Percentiles rank a stretch among this genome's conserved stretches.
Conservation (phyloP, 1,140 invertebrate species). For the Pseudomyrmex concolor region DNA sequence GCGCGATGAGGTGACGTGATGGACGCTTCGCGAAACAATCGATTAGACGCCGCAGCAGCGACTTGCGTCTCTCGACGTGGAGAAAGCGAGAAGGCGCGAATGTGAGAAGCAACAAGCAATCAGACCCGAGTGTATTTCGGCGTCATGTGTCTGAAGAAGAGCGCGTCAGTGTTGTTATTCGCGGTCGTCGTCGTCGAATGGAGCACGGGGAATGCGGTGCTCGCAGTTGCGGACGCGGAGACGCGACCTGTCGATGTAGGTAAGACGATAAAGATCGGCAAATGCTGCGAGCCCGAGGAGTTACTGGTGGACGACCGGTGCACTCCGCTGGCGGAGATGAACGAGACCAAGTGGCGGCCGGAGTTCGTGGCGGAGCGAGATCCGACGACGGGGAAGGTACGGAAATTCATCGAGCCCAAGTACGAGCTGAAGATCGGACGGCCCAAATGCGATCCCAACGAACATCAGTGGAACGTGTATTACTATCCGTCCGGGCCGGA, state of each 20-base stretch:
- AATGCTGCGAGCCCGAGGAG: constrained; percentile 91
- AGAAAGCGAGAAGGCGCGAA: background rate
- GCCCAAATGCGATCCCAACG: constrained; percentile 89
- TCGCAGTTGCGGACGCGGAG: constrained; percentile 61
- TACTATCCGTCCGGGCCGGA: constrained; percentile 87
- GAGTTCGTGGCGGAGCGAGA: constrained; percentile 75
- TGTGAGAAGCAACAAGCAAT: background rate
- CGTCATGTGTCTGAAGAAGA: constrained; percentile 70
- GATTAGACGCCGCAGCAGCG: background rate
- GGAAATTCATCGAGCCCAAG: constrained; percentile 44
- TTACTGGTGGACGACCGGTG: constrained; percentile 89
- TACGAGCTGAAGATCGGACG: constrained; percentile 86
- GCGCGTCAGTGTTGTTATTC: constrained; percentile 46
- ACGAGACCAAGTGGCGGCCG: constrained; percentile 83
- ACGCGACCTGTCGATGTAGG: constrained; percentile 79
- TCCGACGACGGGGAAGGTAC: background rate
- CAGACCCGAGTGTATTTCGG: constrained; percentile 13
- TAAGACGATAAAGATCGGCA: constrained; percentile 80
- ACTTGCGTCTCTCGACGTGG: background rate
- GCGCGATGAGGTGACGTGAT: constrained; percentile 37
- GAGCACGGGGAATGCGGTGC: constrained; percentile 59
- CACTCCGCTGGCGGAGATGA: constrained; percentile 86
- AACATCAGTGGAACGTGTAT: constrained; percentile 90
- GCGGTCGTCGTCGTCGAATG: constrained; percentile 1
- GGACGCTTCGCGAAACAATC: constrained; percentile 14